Base-by-base conservation (phyloP, 1,140 invertebrate genomes). In the Drosophila quadrilineata region DNA sequence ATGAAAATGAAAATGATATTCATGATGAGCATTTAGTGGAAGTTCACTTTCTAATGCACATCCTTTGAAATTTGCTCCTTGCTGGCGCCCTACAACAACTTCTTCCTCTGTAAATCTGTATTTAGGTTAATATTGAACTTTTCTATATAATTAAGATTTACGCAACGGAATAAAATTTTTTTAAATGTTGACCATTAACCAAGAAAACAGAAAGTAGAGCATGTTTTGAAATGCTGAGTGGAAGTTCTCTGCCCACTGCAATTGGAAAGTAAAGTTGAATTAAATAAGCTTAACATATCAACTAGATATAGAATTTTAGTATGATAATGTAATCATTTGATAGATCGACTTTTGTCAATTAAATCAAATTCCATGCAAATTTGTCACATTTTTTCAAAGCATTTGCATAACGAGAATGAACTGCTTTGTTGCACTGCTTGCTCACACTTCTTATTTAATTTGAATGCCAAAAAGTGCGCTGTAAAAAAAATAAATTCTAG, bases 1-100 rank as follows among this genome's bases (percentile, higher is more conserved):
- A 45, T 21, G 35, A 31, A 48, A 58, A n/a, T n/a, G n/a, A 43
- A 79, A 79, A 58, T 76, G 68, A 84, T 84, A 82, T 82, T 84
- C 73, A 62, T 67, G 28, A 40, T 65, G 50, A 56, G 53, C 50
- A 64, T 31, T 50, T 40, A 38, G 16, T 10, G n/a, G n/a, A 38
- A 10, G 14, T 38, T 29, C 33, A 10, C 52, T 52, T n/a, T 33
- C 6, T 12, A 24, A 36, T 26, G 17, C 36, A 12, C 40, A 52
- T 53, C 50, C 40, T 21, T 53, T 36, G 6, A 35, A 48, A 49
- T 52, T n/a, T 52, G 10, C n/a, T 45, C 21, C 16, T 36, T 16
- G 17, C n/a, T 16, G 9, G 14, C 41, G 49, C 45, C 54, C 43
- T n/a, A n/a, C n/a, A n/a, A n/a, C n/a, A n/a, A 31, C 22, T 49